These are phyloP conservation scores for Apodemia zela DNA, from an alignment of 2,888 invertebrate species.

Conservation along the genomic window DNA sequence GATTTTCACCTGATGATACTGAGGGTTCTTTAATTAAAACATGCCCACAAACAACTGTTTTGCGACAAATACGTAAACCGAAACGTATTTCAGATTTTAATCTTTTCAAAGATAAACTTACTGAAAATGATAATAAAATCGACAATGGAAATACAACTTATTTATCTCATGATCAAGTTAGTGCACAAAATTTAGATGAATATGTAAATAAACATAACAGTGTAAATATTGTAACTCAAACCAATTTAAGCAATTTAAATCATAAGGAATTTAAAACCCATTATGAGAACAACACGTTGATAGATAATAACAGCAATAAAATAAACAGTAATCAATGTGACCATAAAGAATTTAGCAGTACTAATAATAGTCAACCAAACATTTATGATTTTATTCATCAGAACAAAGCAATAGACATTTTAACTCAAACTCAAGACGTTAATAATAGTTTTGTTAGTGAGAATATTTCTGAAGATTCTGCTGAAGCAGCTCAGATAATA, in stretches of 20 bases:
- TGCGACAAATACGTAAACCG: background rate
- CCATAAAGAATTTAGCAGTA: background rate
- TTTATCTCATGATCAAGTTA: background rate
- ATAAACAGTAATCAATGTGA: background rate
- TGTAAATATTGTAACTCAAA: background rate
- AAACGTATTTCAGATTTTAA: background rate
- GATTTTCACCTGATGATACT: background rate
- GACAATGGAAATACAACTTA: background rate
- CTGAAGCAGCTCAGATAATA: conserved; percentile 40
- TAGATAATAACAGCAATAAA: background rate
- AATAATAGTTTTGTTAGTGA: background rate
- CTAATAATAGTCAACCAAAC: background rate
- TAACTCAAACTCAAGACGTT: conserved; percentile 8
- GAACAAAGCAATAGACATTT: background rate
- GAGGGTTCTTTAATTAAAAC: background rate
- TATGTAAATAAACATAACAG: background rate
- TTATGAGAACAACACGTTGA: background rate
- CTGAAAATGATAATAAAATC: background rate
- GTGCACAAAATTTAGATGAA: background rate
- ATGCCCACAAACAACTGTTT: background rate
- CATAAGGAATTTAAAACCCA: background rate
- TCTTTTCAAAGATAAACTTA: background rate
- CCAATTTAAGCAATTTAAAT: background rate
- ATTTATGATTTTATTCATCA: background rate
- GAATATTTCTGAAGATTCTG: conserved; percentile 23